These are phyloP conservation scores for Diploptera punctata DNA, from an alignment of 2,888 invertebrate species.

Conservation along the genomic window DNA sequence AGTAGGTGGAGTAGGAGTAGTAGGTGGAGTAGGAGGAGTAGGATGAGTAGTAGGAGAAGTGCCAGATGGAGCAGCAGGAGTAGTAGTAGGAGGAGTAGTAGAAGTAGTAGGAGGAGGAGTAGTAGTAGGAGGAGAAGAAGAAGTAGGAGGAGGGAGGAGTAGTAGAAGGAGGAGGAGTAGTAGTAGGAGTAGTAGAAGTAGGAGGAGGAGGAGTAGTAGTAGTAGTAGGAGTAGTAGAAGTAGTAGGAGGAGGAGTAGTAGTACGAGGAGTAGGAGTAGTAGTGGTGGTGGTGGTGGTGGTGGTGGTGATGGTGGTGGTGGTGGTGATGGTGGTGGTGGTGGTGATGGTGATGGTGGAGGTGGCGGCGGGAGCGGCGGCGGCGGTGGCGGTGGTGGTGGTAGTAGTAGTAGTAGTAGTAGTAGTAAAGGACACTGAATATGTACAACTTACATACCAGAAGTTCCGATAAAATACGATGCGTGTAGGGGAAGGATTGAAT, in stretches of 20 bases:
- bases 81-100: not conserved
- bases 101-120: not conserved
- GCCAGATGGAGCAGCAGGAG: not conserved
- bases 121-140: not conserved
- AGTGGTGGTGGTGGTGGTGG: not conserved
- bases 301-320: not conserved
- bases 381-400: not conserved
- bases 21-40: not conserved
- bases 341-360: not conserved
- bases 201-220: not conserved
- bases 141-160: not conserved
- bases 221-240: not conserved
- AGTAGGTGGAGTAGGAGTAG: not conserved
- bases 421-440: too few species aligned
- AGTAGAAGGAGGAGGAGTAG: not conserved
- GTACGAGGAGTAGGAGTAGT: not conserved
- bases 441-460: too few species aligned
- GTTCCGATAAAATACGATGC: too few species aligned
- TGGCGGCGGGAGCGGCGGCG: not conserved
- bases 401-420: not conserved
- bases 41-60: too few species aligned
- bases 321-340: not conserved
- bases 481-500: too few species aligned
- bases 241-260: not conserved
- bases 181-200: not conserved